Evolutionary conservation across 2,113 vertebrate genomes (phyloP).

Genomic region (Halcyon senegalensis): DNA sequence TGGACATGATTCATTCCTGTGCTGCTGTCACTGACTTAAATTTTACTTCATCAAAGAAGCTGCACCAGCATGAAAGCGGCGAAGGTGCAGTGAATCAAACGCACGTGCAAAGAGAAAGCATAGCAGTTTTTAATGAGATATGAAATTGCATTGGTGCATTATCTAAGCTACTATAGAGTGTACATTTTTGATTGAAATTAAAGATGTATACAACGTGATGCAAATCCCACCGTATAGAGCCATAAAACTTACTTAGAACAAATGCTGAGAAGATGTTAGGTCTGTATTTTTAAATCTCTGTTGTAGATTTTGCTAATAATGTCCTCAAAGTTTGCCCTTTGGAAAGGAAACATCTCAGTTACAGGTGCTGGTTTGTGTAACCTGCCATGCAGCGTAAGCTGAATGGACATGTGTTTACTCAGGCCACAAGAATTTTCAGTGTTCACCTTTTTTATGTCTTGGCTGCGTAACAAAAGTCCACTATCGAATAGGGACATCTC

Average conservation of each 20-base stretch:
- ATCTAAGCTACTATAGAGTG: not conserved
- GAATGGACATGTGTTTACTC: not conserved
- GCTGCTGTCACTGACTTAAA: not conserved
- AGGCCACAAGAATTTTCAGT: not conserved
- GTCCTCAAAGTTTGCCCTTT: not conserved
- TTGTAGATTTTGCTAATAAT: not conserved
- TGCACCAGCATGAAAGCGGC: not conserved
- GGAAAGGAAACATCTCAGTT: not conserved
- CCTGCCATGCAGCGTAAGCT: not conserved
- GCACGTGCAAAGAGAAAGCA: not conserved
- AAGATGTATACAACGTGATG: not conserved
- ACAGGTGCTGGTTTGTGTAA: not conserved
- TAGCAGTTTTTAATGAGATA: not conserved
- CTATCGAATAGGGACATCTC: not conserved
- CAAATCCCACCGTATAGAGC: not conserved
- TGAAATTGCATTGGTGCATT: not conserved
- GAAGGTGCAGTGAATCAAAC: not conserved
- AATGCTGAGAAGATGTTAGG: not conserved
- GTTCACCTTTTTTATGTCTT: not conserved
- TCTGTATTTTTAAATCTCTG: not conserved
- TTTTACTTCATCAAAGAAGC: not conserved
- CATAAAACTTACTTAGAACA: not conserved
- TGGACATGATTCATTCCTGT: not conserved
- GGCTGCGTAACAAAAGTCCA: rapidly evolving
- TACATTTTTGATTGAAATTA: not conserved